Evolutionary conservation across 2,888 invertebrate genomes (phyloP).

Genomic region (Danaus chrysippus): DNA sequence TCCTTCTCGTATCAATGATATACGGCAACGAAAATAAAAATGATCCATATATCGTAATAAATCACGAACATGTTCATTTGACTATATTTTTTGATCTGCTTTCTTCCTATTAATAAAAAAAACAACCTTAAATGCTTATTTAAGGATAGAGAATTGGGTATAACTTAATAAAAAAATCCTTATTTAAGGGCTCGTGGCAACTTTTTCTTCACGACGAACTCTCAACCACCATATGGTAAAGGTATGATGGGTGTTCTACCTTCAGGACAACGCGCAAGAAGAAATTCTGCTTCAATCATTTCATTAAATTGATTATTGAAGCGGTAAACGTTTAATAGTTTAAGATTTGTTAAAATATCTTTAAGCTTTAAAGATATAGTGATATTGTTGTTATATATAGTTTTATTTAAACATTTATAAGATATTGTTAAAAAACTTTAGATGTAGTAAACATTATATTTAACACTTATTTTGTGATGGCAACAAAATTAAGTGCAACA

Average conservation of each 20-base stretch:
- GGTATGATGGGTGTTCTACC: constrained; percentile 43
- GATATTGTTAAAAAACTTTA: too few relatives aligned
- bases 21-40: too few relatives aligned
- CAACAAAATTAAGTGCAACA: too few relatives aligned
- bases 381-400: background rate
- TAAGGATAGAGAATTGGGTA: too few relatives aligned
- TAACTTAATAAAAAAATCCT: background rate
- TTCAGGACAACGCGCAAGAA: constrained; percentile 6
- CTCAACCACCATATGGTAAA: constrained; percentile 46
- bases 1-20: too few relatives aligned
- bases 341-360: background rate
- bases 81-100: too few relatives aligned
- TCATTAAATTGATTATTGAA: constrained; percentile 17
- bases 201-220: constrained; percentile 58
- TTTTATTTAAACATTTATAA: background rate
- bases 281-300: constrained; percentile 11
- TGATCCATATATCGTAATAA: too few relatives aligned
- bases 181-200: constrained; percentile 59
- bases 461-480: too few relatives aligned
- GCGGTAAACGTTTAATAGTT: background rate
- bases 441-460: too few relatives aligned
- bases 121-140: too few relatives aligned
- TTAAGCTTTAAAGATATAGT: background rate
- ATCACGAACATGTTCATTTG: too few relatives aligned
- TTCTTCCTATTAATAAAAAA: too few relatives aligned